Percentiles rank a stretch among this genome's conserved stretches.
These are phyloP conservation scores for Auanema sp. DNA, from an alignment of 2,888 invertebrate species.

Conservation along the genomic window DNA sequence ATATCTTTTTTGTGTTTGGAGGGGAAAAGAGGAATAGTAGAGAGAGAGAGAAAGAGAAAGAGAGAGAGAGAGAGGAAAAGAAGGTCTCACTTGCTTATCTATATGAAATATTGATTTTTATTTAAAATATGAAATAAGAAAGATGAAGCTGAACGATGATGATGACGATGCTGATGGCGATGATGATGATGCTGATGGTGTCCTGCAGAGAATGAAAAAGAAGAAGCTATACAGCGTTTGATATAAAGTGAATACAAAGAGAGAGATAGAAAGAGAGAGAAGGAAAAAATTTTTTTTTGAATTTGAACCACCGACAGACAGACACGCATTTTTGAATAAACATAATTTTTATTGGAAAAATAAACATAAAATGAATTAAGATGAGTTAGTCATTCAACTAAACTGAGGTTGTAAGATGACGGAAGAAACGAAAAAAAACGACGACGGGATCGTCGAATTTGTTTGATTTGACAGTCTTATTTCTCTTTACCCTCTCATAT, in stretches of 20 bases:
- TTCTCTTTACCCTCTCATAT: not conserved
- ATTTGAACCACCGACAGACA: too few species aligned
- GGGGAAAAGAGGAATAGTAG: not conserved
- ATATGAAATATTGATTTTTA: too few species aligned
- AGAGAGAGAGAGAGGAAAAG: not conserved
- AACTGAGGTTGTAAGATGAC: not conserved
- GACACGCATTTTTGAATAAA: too few species aligned
- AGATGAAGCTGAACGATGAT: too few species aligned
- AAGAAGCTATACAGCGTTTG: not conserved
- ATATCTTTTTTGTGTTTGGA: not conserved
- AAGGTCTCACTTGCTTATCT: too few species aligned
- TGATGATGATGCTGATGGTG: not conserved
- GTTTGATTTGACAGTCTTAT: too few species aligned
- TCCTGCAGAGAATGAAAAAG: not conserved
- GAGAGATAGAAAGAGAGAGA: not conserved
- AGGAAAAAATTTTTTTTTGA: not conserved
- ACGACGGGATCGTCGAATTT: not conserved
- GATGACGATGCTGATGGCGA: too few species aligned
- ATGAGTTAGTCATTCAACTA: not conserved
- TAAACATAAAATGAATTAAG: not conserved
- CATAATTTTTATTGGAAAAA: not conserved
- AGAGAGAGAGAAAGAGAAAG: not conserved
- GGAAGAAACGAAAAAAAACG: constrained; percentile 1
- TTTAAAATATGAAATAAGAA: too few species aligned
- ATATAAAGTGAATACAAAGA: not conserved